A percentile compares a stretch with the other conserved stretches of the same genome.
Evolutionary conservation across 2,888 invertebrate genomes (phyloP).

Genomic region (Flexamia atlantica): DNA sequence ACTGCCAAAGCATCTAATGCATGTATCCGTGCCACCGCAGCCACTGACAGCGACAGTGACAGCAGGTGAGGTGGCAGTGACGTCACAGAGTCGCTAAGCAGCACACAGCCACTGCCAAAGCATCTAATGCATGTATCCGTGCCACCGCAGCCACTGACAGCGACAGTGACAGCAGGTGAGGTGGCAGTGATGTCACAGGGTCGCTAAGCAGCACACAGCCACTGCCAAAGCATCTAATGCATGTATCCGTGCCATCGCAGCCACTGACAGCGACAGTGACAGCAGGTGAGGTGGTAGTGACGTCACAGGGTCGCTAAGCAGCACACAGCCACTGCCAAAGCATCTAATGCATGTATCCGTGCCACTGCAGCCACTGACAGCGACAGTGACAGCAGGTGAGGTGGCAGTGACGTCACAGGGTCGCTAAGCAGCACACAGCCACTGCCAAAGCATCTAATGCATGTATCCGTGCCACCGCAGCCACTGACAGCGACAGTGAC

Average conservation of each 20-base stretch:
- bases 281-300: slow-evolving; percentile 6
- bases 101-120: slow-evolving; percentile 1
- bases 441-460: slow-evolving; percentile 24
- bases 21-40: slow-evolving; percentile 43
- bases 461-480: slow-evolving; percentile 43
- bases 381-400: neutral
- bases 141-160: slow-evolving; percentile 12
- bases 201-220: slow-evolving; percentile 24
- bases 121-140: slow-evolving; percentile 47
- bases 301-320: slow-evolving; percentile 44
- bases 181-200: slow-evolving; percentile 33
- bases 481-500: neutral
- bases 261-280: neutral
- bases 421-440: slow-evolving; percentile 24
- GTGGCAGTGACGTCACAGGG: slow-evolving; percentile 36
- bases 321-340: slow-evolving; percentile 1
- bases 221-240: slow-evolving; percentile 24
- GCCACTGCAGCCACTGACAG: slow-evolving; percentile 17
- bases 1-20: slow-evolving; percentile 24
- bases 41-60: neutral
- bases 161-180: neutral
- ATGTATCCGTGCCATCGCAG: slow-evolving; percentile 52
- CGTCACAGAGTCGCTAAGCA: slow-evolving; percentile 44
- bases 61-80: slow-evolving; percentile 11
- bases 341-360: slow-evolving; percentile 47